Evolutionary conservation across 2,113 vertebrate genomes (phyloP), one percentile per base, ranked within the genome.

Genomic region (Numida meleagris): DNA sequence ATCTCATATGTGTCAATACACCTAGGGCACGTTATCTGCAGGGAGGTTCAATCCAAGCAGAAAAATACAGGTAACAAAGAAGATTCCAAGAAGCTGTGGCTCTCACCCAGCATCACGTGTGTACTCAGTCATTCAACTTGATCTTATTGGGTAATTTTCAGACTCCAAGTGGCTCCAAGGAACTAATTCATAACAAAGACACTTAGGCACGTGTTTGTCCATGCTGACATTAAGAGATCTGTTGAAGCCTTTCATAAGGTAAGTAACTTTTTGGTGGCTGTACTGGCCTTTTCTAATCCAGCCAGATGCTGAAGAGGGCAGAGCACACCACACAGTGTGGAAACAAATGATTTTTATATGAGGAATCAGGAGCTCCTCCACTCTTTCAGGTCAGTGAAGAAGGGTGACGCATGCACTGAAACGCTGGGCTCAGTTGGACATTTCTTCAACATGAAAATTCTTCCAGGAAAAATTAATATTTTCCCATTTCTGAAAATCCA

Each of bases 401-500:
- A 74, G 27, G n/a, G 18, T 68, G 15, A 62, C 45, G 27, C 13
- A 34, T 42, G 19, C 27, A 50, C 33, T 45, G 45, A 61, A 73
- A 73, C 8, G 2, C 19, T 43, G 25, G 24, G 23, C 33, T 93
- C 57, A 90, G 16, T 2, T n/a, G 21, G 25, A 45, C 20, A 86
- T 90, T 96, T 98, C 97, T 68, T 95, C 86, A 48, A 89, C 29
- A 53, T 97, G 92, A 88, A 98, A 98, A 33, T 92, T 61, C 31
- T 93, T 97, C 40, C 97, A 97, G 53, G 75, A 72, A 85, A 97
- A 97, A 63, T 96, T 84, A 53, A 97, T 96, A 8, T 96, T 86
- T 45, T 46, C 97, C 98, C 98, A 98, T 84, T 96, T 98, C 29
- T 68, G 79, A 51, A 96, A 97, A 27, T 88, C 76, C 23, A 5